Evolutionary conservation across 2,888 invertebrate genomes (phyloP), one percentile per base, ranked within the genome.

Genomic region (Opisthograptis luteolata): DNA sequence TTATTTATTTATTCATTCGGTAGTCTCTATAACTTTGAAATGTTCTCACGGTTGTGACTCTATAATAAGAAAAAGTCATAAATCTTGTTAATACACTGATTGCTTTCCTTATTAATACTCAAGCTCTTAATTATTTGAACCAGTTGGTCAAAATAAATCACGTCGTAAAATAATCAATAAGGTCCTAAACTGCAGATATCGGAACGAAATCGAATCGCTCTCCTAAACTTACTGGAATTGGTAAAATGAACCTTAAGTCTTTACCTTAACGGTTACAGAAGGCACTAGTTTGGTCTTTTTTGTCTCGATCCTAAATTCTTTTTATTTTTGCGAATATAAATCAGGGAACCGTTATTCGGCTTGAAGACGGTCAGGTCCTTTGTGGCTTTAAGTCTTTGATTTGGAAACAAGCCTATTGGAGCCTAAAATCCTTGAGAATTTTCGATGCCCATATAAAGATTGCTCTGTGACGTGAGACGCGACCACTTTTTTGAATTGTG

Each of bases 381-480:
- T 72, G 71, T 75, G 73, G 68, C 63, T 71, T 74, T 67, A 62
- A 70, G 70, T 80, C 80, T 81, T 81, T 81, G 74, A 68, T 51
- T 51, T 60, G 63, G 55, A 70, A 71, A 70, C 68, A 63, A 62
- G 57, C 60, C 48, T 50, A 60, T 55, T 25, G 46, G 49, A 10
- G 57, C 34, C 41, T 37, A 36, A 41, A 32, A 32, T 44, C 27
- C 31, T 43, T 44, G 30, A 24, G 49, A 41, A 53, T 31, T 46
- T 58, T 51, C 41, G 45, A 20, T 36, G 22, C 7, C 55, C 55
- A 30, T 55, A 43, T 49, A 49, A n/a, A 52, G 58, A 19, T 15
- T 1, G 27, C 36, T 46, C 50, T 46, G 36, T 24, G n/a, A 42
- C 31, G 15, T 36, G 35, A 6, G n/a, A 42, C 31, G 15, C 31